Percentiles rank a stretch among this genome's conserved stretches.
These are phyloP conservation scores for Cuculus canorus DNA, from an alignment of 2,797 vertebrate genomes.

Conservation along the genomic window DNA sequence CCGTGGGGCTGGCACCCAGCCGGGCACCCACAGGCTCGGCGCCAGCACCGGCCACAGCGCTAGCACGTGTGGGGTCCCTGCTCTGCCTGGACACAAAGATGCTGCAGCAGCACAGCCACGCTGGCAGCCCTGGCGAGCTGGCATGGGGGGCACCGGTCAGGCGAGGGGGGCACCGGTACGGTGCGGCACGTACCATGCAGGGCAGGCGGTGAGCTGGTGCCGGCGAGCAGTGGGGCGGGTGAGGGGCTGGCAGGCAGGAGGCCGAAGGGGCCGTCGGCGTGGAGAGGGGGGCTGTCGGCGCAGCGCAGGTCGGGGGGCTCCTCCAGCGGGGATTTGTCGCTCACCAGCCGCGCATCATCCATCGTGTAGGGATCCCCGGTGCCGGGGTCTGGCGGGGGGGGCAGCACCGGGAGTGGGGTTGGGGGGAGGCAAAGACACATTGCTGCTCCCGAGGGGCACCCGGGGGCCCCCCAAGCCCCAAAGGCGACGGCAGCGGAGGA, in stretches of 20 bases:
- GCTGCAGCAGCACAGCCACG: neutral
- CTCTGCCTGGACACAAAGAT: neutral
- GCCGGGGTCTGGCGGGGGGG: constrained; percentile 65
- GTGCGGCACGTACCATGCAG: constrained; percentile 45
- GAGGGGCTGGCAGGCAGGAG: constrained; percentile 71
- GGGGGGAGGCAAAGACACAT: neutral
- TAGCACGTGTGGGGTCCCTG: fast-evolving
- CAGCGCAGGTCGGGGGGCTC: constrained; percentile 74
- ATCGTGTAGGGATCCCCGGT: constrained; percentile 77
- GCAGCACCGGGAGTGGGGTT: neutral
- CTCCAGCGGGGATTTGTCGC: constrained; percentile 69
- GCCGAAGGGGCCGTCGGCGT: constrained; percentile 65
- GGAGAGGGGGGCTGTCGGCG: constrained; percentile 66
- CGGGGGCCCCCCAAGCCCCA: fast-evolving
- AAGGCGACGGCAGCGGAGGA: neutral
- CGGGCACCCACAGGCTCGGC: no score
- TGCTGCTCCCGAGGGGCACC: neutral
- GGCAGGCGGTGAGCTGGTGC: constrained; percentile 60
- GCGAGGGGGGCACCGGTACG: no score
- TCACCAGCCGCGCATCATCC: constrained; percentile 79
- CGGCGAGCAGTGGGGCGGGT: constrained; percentile 61
- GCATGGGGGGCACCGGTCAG: no score
- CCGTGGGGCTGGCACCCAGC: no score
- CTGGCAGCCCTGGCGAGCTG: no score
- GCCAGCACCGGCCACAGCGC: no score